A percentile compares a stretch with the other conserved stretches of the same genome.
phyloP scores from a whole-genome alignment of 2,797 vertebrate species.

The Alcedo quadribrachys region DNA sequence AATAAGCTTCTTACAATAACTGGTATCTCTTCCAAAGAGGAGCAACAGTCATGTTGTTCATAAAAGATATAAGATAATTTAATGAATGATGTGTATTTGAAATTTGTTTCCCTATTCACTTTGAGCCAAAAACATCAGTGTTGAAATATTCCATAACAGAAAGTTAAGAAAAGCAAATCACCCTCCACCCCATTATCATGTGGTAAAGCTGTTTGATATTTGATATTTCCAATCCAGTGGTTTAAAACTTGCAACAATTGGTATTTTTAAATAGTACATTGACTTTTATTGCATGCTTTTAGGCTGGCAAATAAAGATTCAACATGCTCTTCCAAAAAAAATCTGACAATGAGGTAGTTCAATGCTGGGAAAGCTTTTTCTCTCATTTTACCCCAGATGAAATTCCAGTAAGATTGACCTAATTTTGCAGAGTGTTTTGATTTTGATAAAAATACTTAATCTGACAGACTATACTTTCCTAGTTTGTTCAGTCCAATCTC shows the following conservation, averaged over 20 bases:
- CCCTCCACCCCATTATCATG: neutral
- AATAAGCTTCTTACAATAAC: neutral
- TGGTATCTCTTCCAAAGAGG: neutral
- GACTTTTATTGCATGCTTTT: constrained; percentile 11
- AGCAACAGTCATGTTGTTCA: neutral
- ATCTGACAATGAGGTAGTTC: neutral
- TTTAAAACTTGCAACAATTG: constrained; percentile 5
- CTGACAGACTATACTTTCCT: neutral
- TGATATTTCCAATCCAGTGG: neutral
- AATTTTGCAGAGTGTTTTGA: neutral
- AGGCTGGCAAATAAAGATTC: neutral
- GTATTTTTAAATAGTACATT: neutral
- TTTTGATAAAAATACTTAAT: neutral
- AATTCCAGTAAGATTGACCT: neutral
- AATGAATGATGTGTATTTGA: neutral
- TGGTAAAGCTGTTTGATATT: constrained; percentile 5
- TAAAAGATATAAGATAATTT: neutral
- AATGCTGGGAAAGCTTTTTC: neutral
- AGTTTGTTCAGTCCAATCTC: neutral
- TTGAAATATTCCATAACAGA: constrained; percentile 4
- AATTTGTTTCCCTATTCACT: neutral
- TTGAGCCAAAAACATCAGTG: neutral
- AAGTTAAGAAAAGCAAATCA: neutral
- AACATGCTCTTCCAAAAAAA: neutral
- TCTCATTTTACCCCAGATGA: neutral